Evolutionary conservation across 2,113 vertebrate species (phyloP), one percentile per base, ranked within the genome.

Genomic region (Clarias batrachus): DNA sequence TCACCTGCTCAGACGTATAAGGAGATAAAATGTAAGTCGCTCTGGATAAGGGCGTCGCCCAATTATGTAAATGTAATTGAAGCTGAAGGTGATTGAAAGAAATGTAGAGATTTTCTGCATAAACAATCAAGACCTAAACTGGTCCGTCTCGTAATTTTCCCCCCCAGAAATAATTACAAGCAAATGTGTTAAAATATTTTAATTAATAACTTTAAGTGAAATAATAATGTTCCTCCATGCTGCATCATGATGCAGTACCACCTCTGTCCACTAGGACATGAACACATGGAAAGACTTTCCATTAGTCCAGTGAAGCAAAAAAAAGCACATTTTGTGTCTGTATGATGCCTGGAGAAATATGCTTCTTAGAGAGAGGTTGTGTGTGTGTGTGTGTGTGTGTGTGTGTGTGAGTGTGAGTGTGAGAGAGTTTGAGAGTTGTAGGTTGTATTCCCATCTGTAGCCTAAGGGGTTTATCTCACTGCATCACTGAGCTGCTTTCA

Each of bases 401-500:
- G 71, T 54, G 66, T 52, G 81, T 48, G 59, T 2, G 48, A 19
- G 23, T 7, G 23, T 13, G 74, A 9, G 48, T 33, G 30, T 33
- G 30, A 27, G 48, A 54, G 48, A n/a, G 23, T 7, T 52, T 63
- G 79, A 66, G 77, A 62, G 56, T 11, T 65, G n/a, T 56, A 56
- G 63, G 80, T 68, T 83, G 77, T 81, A 79, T 79, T 87, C 68
- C 63, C 83, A 81, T 85, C 63, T 87, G 83, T 78, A 85, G 78
- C 82, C 70, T 65, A n/a, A 87, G 62, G 86, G 62, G 19, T 48
- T 37, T 86, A 79, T 78, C 81, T 82, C 73, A 60, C 86, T 81
- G 88, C 86, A 76, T 89, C 85, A 82, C 78, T 87, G 78, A 87
- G 65, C 79, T 81, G 82, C 83, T 76, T 89, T 54, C 68, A 65